Base-by-base conservation (phyloP, 2,797 vertebrate species). In the Selene dorsalis region DNA sequence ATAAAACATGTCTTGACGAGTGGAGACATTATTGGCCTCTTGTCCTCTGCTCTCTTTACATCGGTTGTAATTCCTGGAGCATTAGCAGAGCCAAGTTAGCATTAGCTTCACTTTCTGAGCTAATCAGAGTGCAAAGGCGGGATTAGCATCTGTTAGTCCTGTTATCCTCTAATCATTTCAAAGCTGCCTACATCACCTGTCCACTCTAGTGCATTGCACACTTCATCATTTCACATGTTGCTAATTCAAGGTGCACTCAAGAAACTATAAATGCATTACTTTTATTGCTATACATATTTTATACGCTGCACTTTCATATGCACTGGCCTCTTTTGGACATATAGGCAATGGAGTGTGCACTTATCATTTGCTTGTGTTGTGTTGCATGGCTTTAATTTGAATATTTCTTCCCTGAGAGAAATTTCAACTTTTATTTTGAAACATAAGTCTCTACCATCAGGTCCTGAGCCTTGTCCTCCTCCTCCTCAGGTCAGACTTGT, bases 151-250 rank as follows among this genome's bases (percentile, higher is more conserved):
- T 18, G 26, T 26, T 64, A 64, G 75, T 64, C 59, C 30, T 45
- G 65, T 84, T 86, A 69, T 79, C 71, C 22, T 39, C 62, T 86
- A 84, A 90, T 89, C 82, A 62, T 80, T 58, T 85, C 62, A 84
- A 73, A 77, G 65, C 71, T 77, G 64, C 14, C 66, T 43, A 48
- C 69, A 48, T 72, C 74, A 43, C 24, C 69, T 56, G 26, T 47
- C 39, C 6, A 76, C 66, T 41, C 30, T 24, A 16, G 13, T n/a
- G 55, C 28, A 39, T 83, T 75, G 65, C 12, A 64, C 43, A 17
- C n/a, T 35, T 53, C 17, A n/a, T 47, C 71, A 13, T 52, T 20
- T 30, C 17, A 4, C 38, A n/a, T 45, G 22, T 39, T n/a, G 20
- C 71, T 32, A 41, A 59, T 45, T 64, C 38, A 13, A 13, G 17